Base-by-base conservation (phyloP, 2,113 vertebrate genomes). In the Leptosomus discolor region DNA sequence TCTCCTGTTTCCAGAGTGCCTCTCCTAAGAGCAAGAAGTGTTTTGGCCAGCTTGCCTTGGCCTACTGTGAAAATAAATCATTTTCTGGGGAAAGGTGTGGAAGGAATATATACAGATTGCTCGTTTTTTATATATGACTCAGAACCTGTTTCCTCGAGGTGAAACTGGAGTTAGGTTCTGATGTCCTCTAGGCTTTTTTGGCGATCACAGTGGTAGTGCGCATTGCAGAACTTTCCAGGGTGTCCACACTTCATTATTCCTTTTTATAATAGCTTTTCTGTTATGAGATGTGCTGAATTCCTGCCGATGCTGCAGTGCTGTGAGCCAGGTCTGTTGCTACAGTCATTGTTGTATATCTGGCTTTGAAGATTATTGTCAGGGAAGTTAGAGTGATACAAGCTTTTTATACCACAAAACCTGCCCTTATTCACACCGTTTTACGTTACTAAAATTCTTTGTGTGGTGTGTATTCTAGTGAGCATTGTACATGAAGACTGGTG, bases 401-500 rank as follows among this genome's bases (percentile, higher is more conserved):
- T 53, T 56, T 73, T 63, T 36, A 8, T 22, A 56, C n/a, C 43
- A 39, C 34, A 63, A 73, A 74, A 45, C 20, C 32, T 68, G 27
- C 6, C 37, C n/a, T 82, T 88, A 11, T 26, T 85, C 34, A 23
- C 18, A 15, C 20, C 29, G 15, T 48, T 71, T 30, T 37, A 30
- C 12, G 2, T 67, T 32, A 3, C n/a, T 64, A 10, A 86, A 82
- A 89, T 41, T 15, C 41, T 69, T 92, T 82, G 11, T 93, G 17
- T 36, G 48, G 1, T 50, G 4, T 94, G 12, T 60, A 15, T 95
- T 93, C 46, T 79, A 99, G 99, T 98, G 68, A 99, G 99, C 88
- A 99, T 99, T 90, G 96, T 98, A 81, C 99, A 99, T 11, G 99
- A 99, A 82, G 99, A 99, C 91, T 99, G 99, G 99, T 99, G 99